A percentile compares a stretch with the other conserved stretches of the same genome.
Conservation (phyloP, 2,888 invertebrate species). For the Caenorhabditis afra region DNA sequence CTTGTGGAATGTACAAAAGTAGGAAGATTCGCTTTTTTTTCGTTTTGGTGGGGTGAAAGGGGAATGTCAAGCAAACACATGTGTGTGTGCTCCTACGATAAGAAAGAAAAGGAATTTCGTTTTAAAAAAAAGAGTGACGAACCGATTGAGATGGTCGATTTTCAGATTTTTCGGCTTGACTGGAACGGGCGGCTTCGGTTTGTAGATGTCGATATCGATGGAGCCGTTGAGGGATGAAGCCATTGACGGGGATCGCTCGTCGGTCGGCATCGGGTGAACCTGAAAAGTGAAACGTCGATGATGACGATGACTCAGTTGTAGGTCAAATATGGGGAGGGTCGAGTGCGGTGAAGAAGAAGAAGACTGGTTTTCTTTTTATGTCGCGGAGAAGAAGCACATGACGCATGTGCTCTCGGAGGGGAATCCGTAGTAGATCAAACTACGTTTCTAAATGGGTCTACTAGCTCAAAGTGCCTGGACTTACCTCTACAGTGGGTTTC, state of each 20-base stretch:
- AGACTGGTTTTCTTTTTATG: constrained; percentile 3
- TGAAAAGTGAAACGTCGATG: constrained; percentile 33
- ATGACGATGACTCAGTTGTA: not conserved
- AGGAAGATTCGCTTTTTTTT: no score
- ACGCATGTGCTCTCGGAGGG: not conserved
- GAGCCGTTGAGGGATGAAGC: constrained; percentile 41
- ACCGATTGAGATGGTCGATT: constrained; percentile 70
- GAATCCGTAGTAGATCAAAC: not conserved
- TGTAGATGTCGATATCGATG: constrained; percentile 51
- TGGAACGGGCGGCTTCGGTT: constrained; percentile 67
- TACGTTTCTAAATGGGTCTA: no score
- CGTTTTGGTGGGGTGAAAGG: not conserved
- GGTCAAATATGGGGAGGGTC: not conserved
- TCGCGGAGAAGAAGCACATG: not conserved
- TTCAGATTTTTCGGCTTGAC: constrained; percentile 69
- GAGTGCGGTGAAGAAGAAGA: no score
- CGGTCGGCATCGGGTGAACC: constrained; percentile 73
- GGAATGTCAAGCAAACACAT: not conserved
- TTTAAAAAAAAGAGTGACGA: constrained; percentile 10
- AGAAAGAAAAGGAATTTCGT: not conserved
- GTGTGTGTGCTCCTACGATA: not conserved
- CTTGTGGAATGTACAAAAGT: no score
- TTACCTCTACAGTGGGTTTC: constrained; percentile 70
- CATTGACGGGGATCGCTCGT: constrained; percentile 56
- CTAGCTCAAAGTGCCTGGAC: not conserved